phyloP scores from a whole-genome alignment of 1,140 invertebrate species.

The Adoxophyes honmai region DNA sequence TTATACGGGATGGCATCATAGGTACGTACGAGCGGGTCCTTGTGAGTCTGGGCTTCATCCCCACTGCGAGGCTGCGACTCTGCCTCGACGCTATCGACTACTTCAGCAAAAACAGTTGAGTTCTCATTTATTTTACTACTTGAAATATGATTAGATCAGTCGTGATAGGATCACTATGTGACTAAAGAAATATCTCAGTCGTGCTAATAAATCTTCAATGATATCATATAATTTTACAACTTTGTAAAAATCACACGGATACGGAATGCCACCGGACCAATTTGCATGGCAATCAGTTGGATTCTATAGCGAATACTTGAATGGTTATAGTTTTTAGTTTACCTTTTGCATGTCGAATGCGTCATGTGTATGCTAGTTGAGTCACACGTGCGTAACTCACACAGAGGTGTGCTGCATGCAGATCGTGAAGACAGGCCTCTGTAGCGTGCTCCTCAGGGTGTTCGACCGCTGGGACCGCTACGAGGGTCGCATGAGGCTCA shows the following conservation, averaged over 20 bases:
- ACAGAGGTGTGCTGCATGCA: slow-evolving; percentile 80
- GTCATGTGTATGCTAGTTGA: slow-evolving; percentile 33
- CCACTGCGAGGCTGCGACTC: slow-evolving; percentile 79
- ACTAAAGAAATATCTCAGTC: too few relatives aligned
- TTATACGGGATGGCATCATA: slow-evolving; percentile 81
- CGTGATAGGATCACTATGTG: too few relatives aligned
- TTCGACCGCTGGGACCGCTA: slow-evolving; percentile 83
- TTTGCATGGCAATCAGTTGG: background rate
- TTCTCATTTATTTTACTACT: slow-evolving; percentile 2
- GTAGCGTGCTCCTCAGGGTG: slow-evolving; percentile 77
- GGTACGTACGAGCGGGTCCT: slow-evolving; percentile 81
- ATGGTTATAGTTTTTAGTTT: background rate
- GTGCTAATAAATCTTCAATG: too few relatives aligned
- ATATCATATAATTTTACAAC: too few relatives aligned
- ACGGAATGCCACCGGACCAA: background rate
- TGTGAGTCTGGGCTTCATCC: slow-evolving; percentile 79
- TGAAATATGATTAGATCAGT: too few relatives aligned
- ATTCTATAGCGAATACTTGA: background rate
- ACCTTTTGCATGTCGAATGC: slow-evolving; percentile 32
- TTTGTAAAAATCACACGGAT: background rate
- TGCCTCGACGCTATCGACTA: slow-evolving; percentile 82
- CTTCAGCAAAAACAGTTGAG: slow-evolving; percentile 80
- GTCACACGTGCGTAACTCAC: slow-evolving; percentile 57
- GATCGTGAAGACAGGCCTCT: slow-evolving; percentile 80
- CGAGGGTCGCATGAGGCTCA: slow-evolving; percentile 80